Conservation (phyloP, 2,888 invertebrate genomes). For the Eupeodes latifasciatus region DNA sequence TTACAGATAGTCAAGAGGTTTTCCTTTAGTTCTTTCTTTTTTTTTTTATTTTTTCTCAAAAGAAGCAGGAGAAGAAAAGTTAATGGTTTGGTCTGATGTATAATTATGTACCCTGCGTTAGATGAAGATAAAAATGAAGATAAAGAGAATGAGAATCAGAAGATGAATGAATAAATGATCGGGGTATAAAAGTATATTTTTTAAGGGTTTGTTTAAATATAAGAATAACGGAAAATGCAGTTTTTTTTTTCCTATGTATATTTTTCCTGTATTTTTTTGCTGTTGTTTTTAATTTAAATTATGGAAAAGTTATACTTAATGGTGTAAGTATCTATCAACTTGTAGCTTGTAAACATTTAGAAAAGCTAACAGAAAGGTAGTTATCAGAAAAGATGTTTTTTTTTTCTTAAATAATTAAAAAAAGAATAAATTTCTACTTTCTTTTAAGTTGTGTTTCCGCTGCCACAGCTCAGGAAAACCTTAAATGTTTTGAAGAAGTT, state of each 20-base stretch:
- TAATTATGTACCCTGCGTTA: slow-evolving; percentile 24
- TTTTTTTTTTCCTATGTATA: not conserved
- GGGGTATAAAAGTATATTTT: slow-evolving; percentile 6
- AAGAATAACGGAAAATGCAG: not conserved
- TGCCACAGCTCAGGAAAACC: too few relatives aligned
- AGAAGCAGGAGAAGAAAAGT: slow-evolving; percentile 25
- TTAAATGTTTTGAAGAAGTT: too few relatives aligned
- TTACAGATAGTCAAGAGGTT: slow-evolving; percentile 23
- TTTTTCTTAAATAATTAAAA: too few relatives aligned
- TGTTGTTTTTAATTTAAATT: too few relatives aligned
- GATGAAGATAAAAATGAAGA: not conserved
- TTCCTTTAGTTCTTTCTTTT: not conserved
- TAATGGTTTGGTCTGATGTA: slow-evolving; percentile 36
- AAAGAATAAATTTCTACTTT: too few relatives aligned
- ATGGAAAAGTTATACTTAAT: not conserved
- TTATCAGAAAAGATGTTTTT: too few relatives aligned
- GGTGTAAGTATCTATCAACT: too few relatives aligned
- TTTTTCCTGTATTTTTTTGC: not conserved
- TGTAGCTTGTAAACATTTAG: too few relatives aligned
- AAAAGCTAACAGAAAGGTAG: too few relatives aligned
- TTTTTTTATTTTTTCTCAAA: not conserved
- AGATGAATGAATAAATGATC: not conserved
- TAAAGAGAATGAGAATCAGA: too few relatives aligned
- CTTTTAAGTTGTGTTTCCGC: too few relatives aligned
- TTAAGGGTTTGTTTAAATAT: slow-evolving; percentile 4